Base-by-base conservation (phyloP, 2,113 vertebrate species). In the Paraplagusia blochii region DNA sequence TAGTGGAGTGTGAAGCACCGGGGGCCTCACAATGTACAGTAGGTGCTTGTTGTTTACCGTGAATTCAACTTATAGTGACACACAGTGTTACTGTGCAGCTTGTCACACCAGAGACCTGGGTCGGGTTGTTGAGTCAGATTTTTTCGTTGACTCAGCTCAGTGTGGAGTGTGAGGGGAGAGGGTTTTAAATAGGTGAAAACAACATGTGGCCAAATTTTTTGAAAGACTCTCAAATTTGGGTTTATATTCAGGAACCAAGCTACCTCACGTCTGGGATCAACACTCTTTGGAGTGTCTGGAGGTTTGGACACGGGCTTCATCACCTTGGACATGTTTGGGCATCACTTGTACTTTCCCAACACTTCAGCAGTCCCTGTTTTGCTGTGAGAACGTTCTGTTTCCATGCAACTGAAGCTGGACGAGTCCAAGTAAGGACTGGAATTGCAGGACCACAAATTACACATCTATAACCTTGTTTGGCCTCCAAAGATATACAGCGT, bases 61-160 rank as follows among this genome's bases (percentile, higher is more conserved):
- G 58, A 76, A 82, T 80, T 81, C 72, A 74, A 82, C 86, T 77
- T 82, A 58, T 16, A 12, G 63, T 14, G 63, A 82, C 64, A 63
- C 68, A 63, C 44, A 73, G 63, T 57, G 72, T 69, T 59, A 19
- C 58, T 33, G 53, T 52, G 33, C 16, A 58, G 71, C 74, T 54
- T 33, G 36, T 67, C 62, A 66, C 18, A 9, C 48, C 38, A 54
- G 1, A 48, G 49, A 36, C 45, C 49, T 49, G 33, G 18, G 46
- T 65, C 36, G 36, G 65, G 73, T 58, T 69, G 66, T 59, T 56
- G 50, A 76, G 53, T 83, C 73, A 58, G 67, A n/a, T n/a, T n/a
- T n/a, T n/a, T n/a, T n/a, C n/a, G n/a, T n/a, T n/a, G n/a, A n/a
- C 77, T 78, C 53, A 51, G 42, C 35, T 46, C 38, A 5, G 55